phyloP scores from a whole-genome alignment of 2,888 invertebrate species.

The Urechis unicinctus region DNA sequence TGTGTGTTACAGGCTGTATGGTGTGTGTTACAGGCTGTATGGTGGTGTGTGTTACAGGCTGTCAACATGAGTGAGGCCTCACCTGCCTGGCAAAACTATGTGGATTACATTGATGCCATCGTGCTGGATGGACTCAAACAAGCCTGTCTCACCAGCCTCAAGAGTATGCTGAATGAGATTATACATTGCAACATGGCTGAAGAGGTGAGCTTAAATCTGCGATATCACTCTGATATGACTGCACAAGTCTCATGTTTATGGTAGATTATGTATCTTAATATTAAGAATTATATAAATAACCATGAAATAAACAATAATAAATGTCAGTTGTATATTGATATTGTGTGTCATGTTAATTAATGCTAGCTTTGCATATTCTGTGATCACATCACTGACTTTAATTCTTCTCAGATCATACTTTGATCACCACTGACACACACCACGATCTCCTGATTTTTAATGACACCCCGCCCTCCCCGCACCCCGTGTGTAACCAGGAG shows the following conservation, averaged over 20 bases:
- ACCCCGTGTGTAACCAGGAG: not conserved
- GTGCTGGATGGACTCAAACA: slow-evolving; percentile 48
- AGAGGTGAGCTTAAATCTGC: slow-evolving; percentile 26
- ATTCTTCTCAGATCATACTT: too few species aligned
- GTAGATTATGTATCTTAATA: not conserved
- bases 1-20: too few species aligned
- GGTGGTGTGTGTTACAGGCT: slow-evolving; percentile 26
- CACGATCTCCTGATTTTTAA: too few species aligned
- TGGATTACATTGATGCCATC: slow-evolving; percentile 48
- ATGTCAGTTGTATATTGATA: too few species aligned
- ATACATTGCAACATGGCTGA: slow-evolving; percentile 37
- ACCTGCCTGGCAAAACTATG: slow-evolving; percentile 49
- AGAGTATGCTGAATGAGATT: slow-evolving; percentile 43
- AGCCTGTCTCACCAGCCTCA: slow-evolving; percentile 39
- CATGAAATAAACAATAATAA: too few species aligned
- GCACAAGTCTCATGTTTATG: too few species aligned
- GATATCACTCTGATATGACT: too few species aligned
- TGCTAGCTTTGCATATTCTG: too few species aligned
- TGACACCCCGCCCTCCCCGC: too few species aligned
- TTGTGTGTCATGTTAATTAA: too few species aligned
- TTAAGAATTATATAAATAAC: not conserved
- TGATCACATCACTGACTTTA: too few species aligned
- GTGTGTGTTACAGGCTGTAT: not conserved
- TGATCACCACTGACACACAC: too few species aligned
- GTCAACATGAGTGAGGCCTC: slow-evolving; percentile 48